A percentile compares a stretch with the other conserved stretches of the same genome.
These are phyloP conservation scores for Hydraecia micacea DNA, from an alignment of 2,888 invertebrate genomes.

Conservation along the genomic window DNA sequence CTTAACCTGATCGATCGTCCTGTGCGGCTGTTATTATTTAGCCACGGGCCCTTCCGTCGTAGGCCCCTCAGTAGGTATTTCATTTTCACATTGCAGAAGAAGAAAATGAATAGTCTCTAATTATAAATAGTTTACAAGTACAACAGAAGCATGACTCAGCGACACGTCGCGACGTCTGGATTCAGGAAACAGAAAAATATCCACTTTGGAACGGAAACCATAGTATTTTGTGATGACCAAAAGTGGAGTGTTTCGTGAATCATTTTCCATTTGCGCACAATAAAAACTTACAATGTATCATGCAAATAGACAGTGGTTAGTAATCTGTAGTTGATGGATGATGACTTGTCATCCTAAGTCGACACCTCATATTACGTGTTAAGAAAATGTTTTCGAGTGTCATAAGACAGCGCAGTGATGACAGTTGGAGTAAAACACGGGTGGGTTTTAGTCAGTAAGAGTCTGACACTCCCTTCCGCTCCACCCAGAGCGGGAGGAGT, in stretches of 20 bases:
- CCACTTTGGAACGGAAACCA: slow-evolving; percentile 55
- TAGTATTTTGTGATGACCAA: slow-evolving; percentile 48
- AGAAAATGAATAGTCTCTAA: slow-evolving; percentile 17
- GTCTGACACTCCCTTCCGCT: too few species aligned
- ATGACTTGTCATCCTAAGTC: background rate
- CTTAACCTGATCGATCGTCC: too few species aligned
- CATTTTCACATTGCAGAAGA: background rate
- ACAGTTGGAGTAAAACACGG: background rate
- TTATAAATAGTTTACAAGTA: slow-evolving; percentile 43
- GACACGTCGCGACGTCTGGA: slow-evolving; percentile 40
- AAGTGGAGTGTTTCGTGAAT: slow-evolving; percentile 52
- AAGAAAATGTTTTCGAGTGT: slow-evolving; percentile 1
- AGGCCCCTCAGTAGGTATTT: too few species aligned
- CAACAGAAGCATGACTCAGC: slow-evolving; percentile 48
- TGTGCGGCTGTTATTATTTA: too few species aligned
- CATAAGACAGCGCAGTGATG: background rate
- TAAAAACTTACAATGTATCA: slow-evolving; percentile 50
- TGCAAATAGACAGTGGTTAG: slow-evolving; percentile 31
- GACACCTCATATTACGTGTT: slow-evolving; percentile 9
- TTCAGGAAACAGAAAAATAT: slow-evolving; percentile 60
- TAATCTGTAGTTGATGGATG: slow-evolving; percentile 21
- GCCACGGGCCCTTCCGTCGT: too few species aligned
- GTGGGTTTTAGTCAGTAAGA: too few species aligned
- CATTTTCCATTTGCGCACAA: slow-evolving; percentile 47
- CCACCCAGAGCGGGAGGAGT: too few species aligned